Evolutionary conservation across 1,140 invertebrate genomes (phyloP).

Genomic region (Drosophila repleta): DNA sequence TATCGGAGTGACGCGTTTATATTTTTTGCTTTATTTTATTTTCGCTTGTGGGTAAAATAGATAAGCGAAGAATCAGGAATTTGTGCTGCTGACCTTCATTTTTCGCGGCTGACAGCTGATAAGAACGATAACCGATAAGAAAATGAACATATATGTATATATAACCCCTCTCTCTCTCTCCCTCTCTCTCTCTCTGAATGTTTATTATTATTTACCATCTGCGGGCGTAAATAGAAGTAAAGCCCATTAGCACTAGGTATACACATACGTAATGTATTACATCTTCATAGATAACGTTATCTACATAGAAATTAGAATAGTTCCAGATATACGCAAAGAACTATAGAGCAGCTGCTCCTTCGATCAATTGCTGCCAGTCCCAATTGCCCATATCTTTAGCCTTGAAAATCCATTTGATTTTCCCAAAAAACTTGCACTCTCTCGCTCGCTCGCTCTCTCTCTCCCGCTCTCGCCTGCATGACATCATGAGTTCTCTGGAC

Average conservation of each 20-base stretch:
- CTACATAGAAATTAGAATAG: not conserved
- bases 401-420: constrained; percentile 31
- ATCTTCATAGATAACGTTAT: constrained; percentile 8
- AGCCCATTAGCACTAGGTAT: constrained; percentile 13
- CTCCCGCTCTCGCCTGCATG: constrained; percentile 36
- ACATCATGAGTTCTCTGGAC: constrained; percentile 64
- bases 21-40: constrained; percentile 7
- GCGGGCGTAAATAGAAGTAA: not conserved
- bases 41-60: constrained; percentile 41
- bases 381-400: constrained; percentile 18
- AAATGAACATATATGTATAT: constrained; percentile 14
- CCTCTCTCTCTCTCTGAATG: no score
- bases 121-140: constrained; percentile 64
- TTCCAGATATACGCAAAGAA: not conserved
- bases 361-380: not conserved
- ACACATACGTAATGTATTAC: constrained; percentile 18
- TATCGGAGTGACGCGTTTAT: constrained; percentile 53
- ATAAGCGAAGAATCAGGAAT: constrained; percentile 67
- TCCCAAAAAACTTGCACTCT: not conserved
- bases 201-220: constrained; percentile 46
- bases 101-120: constrained; percentile 62
- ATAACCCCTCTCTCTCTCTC: no score
- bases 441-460: not conserved
- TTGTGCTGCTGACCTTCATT: constrained; percentile 82
- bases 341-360: not conserved